These are phyloP conservation scores for Scortum barcoo DNA, from an alignment of 2,113 vertebrate species.

Conservation along the genomic window DNA sequence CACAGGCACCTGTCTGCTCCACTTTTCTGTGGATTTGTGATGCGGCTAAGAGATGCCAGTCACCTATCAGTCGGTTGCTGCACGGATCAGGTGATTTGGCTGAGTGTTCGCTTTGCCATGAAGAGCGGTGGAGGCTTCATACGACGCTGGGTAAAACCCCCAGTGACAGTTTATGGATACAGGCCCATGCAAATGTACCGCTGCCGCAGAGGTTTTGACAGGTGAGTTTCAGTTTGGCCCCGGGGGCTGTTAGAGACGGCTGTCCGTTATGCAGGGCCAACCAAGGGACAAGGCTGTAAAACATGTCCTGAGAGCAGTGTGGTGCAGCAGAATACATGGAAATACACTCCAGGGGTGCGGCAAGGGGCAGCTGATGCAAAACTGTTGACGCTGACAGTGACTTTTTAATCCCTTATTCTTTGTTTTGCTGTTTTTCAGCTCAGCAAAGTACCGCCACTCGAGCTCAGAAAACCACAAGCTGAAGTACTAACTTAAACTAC, in stretches of 20 bases:
- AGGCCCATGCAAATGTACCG: conserved; percentile 79
- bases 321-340: neutral
- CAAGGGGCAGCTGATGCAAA: neutral
- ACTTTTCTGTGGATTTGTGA: conserved; percentile 62
- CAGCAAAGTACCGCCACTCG: too few species aligned
- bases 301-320: conserved; percentile 20
- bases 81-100: conserved; percentile 49
- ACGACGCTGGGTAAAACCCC: conserved; percentile 53
- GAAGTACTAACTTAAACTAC: neutral
- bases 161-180: conserved; percentile 71
- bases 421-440: too few species aligned
- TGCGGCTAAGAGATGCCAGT: conserved; percentile 54
- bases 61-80: conserved; percentile 49
- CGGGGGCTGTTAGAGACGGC: conserved; percentile 52
- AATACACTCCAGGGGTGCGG: neutral
- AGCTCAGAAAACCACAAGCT: neutral
- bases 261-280: conserved; percentile 65
- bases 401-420: too few species aligned
- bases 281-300: conserved; percentile 29
- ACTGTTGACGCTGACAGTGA: neutral
- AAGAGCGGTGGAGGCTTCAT: conserved; percentile 29
- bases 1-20: conserved; percentile 73
- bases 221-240: conserved; percentile 79
- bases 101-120: conserved; percentile 25
- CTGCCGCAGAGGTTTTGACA: conserved; percentile 50